Conservation (phyloP, 2,797 vertebrate genomes). For the Tokudaia muenninki region DNA sequence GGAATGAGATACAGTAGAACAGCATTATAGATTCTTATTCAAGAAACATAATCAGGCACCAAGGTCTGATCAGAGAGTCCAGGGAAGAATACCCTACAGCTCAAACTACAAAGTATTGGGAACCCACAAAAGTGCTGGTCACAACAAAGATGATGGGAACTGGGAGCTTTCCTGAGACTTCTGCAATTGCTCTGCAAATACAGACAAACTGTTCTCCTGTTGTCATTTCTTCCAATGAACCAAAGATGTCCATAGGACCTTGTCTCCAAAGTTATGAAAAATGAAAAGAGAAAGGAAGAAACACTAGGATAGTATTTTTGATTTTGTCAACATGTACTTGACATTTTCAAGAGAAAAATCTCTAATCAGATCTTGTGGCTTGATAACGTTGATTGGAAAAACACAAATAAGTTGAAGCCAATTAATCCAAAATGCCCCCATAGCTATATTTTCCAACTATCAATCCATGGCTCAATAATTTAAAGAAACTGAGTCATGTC, state of each 20-base stretch:
- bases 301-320: neutral
- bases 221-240: constrained; percentile 18
- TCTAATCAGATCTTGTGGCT: neutral
- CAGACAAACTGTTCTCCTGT: neutral
- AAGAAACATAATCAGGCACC: neutral
- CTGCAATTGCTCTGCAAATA: neutral
- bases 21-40: neutral
- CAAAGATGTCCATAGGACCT: neutral
- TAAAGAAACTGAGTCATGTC: constrained; percentile 23
- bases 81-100: neutral
- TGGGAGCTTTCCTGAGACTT: neutral
- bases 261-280: neutral
- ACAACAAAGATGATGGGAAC: neutral
- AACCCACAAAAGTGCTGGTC: neutral
- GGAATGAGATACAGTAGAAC: neutral
- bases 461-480: neutral
- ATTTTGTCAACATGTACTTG: neutral
- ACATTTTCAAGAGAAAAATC: constrained; percentile 42
- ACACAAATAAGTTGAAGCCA: neutral
- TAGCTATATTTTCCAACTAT: constrained; percentile 15
- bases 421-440: neutral
- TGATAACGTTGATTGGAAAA: neutral
- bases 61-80: neutral
- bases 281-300: neutral
- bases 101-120: neutral